Evolutionary conservation across 2,797 vertebrate species (phyloP).

Genomic region (Gambelia wislizenii): DNA sequence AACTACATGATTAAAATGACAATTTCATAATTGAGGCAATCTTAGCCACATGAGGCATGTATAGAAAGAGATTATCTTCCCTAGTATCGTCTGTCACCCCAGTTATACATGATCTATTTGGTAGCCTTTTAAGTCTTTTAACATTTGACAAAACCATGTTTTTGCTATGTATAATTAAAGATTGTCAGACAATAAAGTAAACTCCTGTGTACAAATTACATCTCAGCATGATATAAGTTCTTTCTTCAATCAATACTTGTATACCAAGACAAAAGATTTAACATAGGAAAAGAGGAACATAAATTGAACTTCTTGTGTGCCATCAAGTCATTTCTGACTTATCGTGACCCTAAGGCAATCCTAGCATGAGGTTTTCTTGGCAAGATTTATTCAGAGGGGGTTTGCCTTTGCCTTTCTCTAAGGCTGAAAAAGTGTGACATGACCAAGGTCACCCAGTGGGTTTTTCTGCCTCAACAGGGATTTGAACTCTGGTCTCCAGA

Average conservation of each 20-base stretch:
- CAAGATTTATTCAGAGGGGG: too few species aligned
- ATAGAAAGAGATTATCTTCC: background rate
- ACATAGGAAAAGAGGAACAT: background rate
- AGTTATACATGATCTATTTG: background rate
- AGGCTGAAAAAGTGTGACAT: too few species aligned
- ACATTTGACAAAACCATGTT: background rate
- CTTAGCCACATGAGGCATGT: background rate
- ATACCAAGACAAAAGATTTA: background rate
- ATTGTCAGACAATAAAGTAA: background rate
- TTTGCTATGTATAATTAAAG: background rate
- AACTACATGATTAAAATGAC: background rate
- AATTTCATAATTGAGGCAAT: background rate
- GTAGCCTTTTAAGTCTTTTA: background rate
- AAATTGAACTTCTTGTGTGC: too few species aligned
- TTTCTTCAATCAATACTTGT: background rate
- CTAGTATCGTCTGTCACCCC: background rate
- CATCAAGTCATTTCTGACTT: too few species aligned
- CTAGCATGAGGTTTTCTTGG: too few species aligned
- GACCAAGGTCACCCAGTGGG: too few species aligned
- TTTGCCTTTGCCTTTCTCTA: too few species aligned
- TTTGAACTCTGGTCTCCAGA: too few species aligned
- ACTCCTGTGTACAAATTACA: background rate
- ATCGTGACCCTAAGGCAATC: too few species aligned
- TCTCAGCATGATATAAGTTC: background rate
- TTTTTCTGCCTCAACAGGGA: too few species aligned